Evolutionary conservation across 2,888 invertebrate genomes (phyloP).

Genomic region (Ormyrus labotus): DNA sequence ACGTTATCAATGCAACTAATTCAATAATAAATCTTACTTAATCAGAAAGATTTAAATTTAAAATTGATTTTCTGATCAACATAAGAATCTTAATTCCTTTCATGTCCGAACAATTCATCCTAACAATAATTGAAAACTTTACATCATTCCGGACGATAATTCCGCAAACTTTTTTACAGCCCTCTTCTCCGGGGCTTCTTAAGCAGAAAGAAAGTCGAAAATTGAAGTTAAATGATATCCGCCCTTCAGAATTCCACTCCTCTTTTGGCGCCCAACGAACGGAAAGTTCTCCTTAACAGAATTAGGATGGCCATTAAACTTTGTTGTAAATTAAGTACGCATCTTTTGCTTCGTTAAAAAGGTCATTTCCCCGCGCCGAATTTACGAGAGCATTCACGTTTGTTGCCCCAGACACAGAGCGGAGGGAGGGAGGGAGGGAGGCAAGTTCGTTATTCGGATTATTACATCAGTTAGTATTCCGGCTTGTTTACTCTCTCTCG

Average conservation of each 20-base stretch:
- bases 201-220: constrained; percentile 29
- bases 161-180: too few species aligned
- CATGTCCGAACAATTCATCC: too few species aligned
- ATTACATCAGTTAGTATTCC: constrained; percentile 56
- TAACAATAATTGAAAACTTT: too few species aligned
- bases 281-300: constrained; percentile 44
- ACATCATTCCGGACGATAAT: too few species aligned
- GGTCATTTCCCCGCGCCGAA: constrained; percentile 47
- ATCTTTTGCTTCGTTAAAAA: constrained; percentile 51
- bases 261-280: constrained; percentile 8
- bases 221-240: constrained; percentile 52
- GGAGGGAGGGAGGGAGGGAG: background rate
- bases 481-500: constrained; percentile 53
- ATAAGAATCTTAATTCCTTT: too few species aligned
- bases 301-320: constrained; percentile 55
- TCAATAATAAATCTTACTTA: too few species aligned
- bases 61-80: too few species aligned
- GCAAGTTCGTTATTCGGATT: constrained; percentile 56
- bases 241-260: background rate
- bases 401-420: constrained; percentile 9
- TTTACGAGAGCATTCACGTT: constrained; percentile 47
- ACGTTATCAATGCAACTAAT: too few species aligned
- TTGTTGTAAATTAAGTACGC: constrained; percentile 55
- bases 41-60: too few species aligned
- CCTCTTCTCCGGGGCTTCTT: too few species aligned